Conservation (phyloP, 1,140 invertebrate genomes). For the Caenorhabditis remanei region DNA sequence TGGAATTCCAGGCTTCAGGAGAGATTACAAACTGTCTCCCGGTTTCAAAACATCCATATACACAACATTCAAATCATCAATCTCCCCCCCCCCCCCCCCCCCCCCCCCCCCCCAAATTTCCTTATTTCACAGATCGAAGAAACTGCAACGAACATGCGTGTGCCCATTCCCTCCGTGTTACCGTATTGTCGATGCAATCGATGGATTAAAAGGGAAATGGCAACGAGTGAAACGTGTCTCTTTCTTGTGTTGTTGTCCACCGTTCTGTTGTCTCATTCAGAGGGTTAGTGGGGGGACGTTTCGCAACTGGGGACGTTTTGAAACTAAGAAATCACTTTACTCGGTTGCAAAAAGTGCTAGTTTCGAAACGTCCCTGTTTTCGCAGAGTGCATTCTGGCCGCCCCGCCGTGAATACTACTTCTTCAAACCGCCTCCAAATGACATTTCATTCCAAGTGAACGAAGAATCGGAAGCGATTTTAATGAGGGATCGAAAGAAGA, state of each 20-base stretch:
- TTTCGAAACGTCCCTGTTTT: background rate
- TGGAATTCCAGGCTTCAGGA: too few species aligned
- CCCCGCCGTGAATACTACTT: slow-evolving; percentile 63
- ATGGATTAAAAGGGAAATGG: slow-evolving; percentile 17
- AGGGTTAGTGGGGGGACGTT: background rate
- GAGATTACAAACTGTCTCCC: too few species aligned
- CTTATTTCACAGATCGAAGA: background rate
- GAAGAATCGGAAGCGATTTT: slow-evolving; percentile 27
- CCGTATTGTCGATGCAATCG: slow-evolving; percentile 28
- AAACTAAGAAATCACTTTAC: too few species aligned
- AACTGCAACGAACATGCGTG: slow-evolving; percentile 27
- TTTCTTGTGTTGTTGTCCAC: slow-evolving; percentile 40
- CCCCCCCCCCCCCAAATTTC: too few species aligned
- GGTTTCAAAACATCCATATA: too few species aligned
- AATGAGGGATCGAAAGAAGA: slow-evolving; percentile 59
- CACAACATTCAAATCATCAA: too few species aligned
- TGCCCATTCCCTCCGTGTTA: slow-evolving; percentile 29
- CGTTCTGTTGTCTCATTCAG: slow-evolving; percentile 25
- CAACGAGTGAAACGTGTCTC: background rate
- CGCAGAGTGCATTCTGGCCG: slow-evolving; percentile 62
- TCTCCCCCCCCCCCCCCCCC: too few species aligned
- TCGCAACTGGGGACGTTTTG: too few species aligned
- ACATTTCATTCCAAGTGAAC: slow-evolving; percentile 3
- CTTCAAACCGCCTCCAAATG: slow-evolving; percentile 41
- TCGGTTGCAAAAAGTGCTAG: too few species aligned